These are phyloP conservation scores for Paraescarpia echinospica DNA, from an alignment of 1,140 invertebrate species.

Conservation along the genomic window DNA sequence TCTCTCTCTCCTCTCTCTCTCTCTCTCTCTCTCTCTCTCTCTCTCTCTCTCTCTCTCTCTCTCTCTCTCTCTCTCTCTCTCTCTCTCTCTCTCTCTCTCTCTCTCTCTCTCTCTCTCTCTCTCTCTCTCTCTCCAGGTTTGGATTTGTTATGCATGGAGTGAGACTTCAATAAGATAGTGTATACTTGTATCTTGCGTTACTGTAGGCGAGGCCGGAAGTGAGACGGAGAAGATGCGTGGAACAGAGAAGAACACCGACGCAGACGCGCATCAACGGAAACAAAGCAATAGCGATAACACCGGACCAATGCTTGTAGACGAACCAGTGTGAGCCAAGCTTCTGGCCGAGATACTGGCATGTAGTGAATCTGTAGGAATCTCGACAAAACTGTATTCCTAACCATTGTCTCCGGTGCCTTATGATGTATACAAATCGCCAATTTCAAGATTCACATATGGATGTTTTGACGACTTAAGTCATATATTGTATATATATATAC, in stretches of 20 bases:
- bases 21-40: no score
- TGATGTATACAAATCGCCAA: not conserved
- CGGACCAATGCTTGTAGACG: not conserved
- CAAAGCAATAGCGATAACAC: not conserved
- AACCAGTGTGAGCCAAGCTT: not conserved
- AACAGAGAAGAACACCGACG: not conserved
- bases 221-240: not conserved
- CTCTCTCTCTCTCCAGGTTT: no score
- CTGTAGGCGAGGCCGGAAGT: not conserved
- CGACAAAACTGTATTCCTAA: not conserved
- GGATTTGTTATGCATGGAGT: no score
- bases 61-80: no score
- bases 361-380: not conserved
- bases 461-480: no score
- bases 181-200: no score
- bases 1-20: no score
- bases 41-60: no score
- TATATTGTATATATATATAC: no score
- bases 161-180: no score
- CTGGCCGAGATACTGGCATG: not conserved
- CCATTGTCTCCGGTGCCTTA: not conserved
- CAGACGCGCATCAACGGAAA: not conserved
- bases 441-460: not conserved
- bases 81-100: no score
- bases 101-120: no score